Conservation (phyloP, 2,888 invertebrate species). For the Hypomecis punctinalis region DNA sequence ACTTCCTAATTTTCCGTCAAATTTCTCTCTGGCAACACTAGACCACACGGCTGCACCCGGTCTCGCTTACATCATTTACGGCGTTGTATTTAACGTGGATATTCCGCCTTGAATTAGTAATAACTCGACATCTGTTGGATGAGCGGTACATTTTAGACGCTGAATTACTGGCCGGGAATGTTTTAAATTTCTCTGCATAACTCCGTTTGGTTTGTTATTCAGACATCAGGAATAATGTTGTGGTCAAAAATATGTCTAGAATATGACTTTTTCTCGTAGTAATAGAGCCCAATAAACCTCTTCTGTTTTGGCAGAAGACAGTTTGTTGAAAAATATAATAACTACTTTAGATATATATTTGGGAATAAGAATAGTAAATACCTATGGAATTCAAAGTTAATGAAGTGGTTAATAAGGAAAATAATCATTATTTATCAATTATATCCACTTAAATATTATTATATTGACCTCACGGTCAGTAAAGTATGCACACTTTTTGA, state of each 20-base stretch:
- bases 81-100: constrained; percentile 59
- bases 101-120: constrained; percentile 50
- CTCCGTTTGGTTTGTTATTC: constrained; percentile 38
- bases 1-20: too few relatives aligned
- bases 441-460: too few relatives aligned
- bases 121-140: constrained; percentile 45
- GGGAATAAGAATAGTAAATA: too few relatives aligned
- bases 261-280: background rate
- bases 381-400: too few relatives aligned
- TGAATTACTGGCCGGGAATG: constrained; percentile 43
- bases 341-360: too few relatives aligned
- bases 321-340: too few relatives aligned
- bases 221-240: constrained; percentile 14
- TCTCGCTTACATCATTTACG: constrained; percentile 65
- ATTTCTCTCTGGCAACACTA: constrained; percentile 45
- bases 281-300: background rate
- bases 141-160: constrained; percentile 42
- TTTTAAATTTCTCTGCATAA: constrained; percentile 41
- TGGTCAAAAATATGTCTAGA: constrained; percentile 1
- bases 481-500: too few relatives aligned
- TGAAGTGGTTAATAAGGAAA: too few relatives aligned
- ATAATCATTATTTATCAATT: too few relatives aligned
- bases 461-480: too few relatives aligned
- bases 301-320: background rate
- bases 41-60: constrained; percentile 46